phyloP scores from a whole-genome alignment of 2,797 vertebrate species.

The Ctenosaura bakeri region DNA sequence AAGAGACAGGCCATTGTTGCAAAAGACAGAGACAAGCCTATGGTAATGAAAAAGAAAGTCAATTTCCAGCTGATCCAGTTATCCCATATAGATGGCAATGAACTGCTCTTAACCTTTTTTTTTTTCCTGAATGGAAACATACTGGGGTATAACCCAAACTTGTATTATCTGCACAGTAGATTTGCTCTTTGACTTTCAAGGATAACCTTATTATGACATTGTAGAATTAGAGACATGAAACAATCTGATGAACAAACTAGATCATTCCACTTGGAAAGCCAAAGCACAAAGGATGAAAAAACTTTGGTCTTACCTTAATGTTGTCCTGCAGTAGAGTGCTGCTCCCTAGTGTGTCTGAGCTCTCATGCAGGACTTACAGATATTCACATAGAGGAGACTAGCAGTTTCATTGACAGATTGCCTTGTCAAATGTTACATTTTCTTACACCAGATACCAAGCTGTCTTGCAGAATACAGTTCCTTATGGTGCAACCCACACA shows the following conservation, averaged over 20 bases:
- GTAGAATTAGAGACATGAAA: conserved; percentile 24
- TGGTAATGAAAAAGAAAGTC: background rate
- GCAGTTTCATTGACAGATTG: conserved; percentile 22
- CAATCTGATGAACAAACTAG: conserved; percentile 22
- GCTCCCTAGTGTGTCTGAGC: background rate
- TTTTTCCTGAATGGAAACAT: conserved; percentile 11
- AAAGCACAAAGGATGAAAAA: conserved; percentile 23
- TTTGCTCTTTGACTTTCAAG: conserved; percentile 24
- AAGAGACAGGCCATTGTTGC: background rate
- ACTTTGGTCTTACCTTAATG: conserved; percentile 21
- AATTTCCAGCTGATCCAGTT: background rate
- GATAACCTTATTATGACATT: conserved; percentile 26
- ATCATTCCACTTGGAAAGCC: conserved; percentile 29
- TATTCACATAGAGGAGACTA: conserved; percentile 1
- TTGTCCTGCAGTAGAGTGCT: background rate
- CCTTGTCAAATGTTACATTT: conserved; percentile 22
- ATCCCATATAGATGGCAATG: background rate
- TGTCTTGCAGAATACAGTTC: background rate
- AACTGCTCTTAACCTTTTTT: background rate
- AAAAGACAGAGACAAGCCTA: background rate
- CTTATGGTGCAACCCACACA: background rate
- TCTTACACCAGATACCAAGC: background rate
- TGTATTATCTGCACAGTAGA: background rate
- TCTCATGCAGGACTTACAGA: conserved; percentile 14
- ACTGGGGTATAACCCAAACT: background rate